A percentile compares a stretch with the other conserved stretches of the same genome.
Conservation (phyloP, 1,140 invertebrate species). For the Caenorhabditis brenneri region DNA sequence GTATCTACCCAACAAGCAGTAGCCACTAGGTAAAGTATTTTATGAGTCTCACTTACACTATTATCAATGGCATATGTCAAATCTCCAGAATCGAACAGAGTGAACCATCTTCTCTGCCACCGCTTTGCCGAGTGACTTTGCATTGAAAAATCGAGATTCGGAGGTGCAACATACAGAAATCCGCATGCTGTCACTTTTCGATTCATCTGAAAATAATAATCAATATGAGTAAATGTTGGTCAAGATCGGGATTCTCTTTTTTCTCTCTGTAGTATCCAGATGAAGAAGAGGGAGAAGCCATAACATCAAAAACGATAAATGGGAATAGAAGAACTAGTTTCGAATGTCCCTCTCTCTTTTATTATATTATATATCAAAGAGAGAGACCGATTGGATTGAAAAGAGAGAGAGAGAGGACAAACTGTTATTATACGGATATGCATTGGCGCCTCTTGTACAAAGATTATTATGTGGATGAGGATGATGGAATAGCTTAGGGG, state of each 20-base stretch:
- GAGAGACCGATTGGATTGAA: too few species aligned
- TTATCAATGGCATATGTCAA: constrained; percentile 93
- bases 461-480: constrained; percentile 9
- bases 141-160: constrained; percentile 89
- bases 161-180: constrained; percentile 92
- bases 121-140: constrained; percentile 91
- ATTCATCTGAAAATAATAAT: constrained; percentile 79
- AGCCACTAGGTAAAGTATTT: too few species aligned
- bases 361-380: constrained; percentile 27
- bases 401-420: background rate
- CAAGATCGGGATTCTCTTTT: too few species aligned
- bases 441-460: background rate
- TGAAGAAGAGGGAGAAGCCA: too few species aligned
- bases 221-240: too few species aligned
- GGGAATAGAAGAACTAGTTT: constrained; percentile 25
- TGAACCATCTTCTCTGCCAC: constrained; percentile 95
- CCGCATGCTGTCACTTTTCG: constrained; percentile 92
- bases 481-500: background rate
- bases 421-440: too few species aligned
- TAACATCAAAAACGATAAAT: too few species aligned
- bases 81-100: constrained; percentile 94
- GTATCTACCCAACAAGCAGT: too few species aligned
- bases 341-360: too few species aligned
- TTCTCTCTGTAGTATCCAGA: too few species aligned
- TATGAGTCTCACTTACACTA: too few species aligned